Evolutionary conservation across 2,113 vertebrate species (phyloP), one percentile per base, ranked within the genome.

Genomic region (Semicossyphus pulcher): DNA sequence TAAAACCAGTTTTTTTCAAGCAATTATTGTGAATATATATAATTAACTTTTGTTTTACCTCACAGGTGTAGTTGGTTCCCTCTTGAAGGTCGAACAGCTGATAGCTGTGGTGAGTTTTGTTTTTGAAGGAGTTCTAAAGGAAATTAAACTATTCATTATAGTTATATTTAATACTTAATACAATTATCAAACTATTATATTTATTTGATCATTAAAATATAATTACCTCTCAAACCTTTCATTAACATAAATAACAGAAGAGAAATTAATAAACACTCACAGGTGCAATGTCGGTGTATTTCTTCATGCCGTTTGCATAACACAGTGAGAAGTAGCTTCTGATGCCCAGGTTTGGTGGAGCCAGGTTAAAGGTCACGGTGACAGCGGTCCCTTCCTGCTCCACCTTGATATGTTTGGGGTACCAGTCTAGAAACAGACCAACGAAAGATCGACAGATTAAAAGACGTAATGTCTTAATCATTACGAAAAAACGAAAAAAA

Each of bases 321-420:
- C 94, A 95, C 60, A 75, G 44, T 0, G 80, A 93, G 59, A 95
- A 95, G 82, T 95, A 95, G 41, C 78, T 86, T 15, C 12, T 80
- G 73, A 95, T 91, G 36, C 74, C 88, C 26, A 95, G 76, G 47
- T 74, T 72, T 18, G 88, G 72, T 5, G 94, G 94, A 18, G 94
- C 93, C 52, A 95, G 84, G 86, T 94, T 94, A 71, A 95, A 95
- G 23, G 93, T 94, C 78, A 94, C 92, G 4, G 47, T 78, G 60
- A 92, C 32, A n/a, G 71, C 65, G 0, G 10, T 39, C 14, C 85
- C 90, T 10, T 92, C 68, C 70, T 94, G 93, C 28, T 85, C 71
- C n/a, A 93, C 75, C 34, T 84, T 52, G 14, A 94, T 16, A 5
- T 92, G 37, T 59, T 47, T 68, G 8, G 94, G 94, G 67, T 93